Evolutionary conservation across 2,888 invertebrate genomes (phyloP), one percentile per base, ranked within the genome.

Genomic region (Pteria penguin): DNA sequence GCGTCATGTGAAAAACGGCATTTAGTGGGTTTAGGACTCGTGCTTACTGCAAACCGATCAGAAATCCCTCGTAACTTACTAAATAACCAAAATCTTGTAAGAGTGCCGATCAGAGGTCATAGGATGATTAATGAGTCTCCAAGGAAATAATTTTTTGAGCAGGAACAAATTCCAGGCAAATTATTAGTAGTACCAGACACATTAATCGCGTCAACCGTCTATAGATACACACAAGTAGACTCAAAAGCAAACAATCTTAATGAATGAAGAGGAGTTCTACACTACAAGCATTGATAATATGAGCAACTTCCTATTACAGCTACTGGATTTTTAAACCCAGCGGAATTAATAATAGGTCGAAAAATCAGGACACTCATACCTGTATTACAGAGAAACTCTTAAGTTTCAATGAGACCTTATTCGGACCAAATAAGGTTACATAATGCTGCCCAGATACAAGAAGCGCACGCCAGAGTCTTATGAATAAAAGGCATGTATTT

Each of bases 1-100:
- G n/a, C n/a, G n/a, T n/a, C n/a, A n/a, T 11, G 80, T 79, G 32
- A 81, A 83, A 63, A 79, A 81, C 31, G 75, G 74, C 54, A 60
- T 84, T 2, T 77, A 78, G 2, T 22, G 57, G 18, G 79, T 80
- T 2, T 82, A 81, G 76, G n/a, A 58, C 80, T 2, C 83, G 79
- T 33, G 82, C 82, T 55, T 27, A 24, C 55, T 82, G 5, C 26
- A 76, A 11, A 83, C 85, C 0, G 84, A 85, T 57, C 83, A 82
- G 45, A 83, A 80, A 57, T 81, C 78, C 14, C 62, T 84, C 2
- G 78, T 83, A 24, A 79, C 80, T 57, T 83, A 2, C 77, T 85
- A 3, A 84, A 76, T 24, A 73, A 33, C 0, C 71, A 79, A n/a
- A 76, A 76, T 58, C 36, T 84, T 0, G 74, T 78, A 31, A 60